Percentiles rank a stretch among this genome's conserved stretches.
These are phyloP conservation scores for Orthosia incerta DNA, from an alignment of 2,888 invertebrate species.

Conservation along the genomic window DNA sequence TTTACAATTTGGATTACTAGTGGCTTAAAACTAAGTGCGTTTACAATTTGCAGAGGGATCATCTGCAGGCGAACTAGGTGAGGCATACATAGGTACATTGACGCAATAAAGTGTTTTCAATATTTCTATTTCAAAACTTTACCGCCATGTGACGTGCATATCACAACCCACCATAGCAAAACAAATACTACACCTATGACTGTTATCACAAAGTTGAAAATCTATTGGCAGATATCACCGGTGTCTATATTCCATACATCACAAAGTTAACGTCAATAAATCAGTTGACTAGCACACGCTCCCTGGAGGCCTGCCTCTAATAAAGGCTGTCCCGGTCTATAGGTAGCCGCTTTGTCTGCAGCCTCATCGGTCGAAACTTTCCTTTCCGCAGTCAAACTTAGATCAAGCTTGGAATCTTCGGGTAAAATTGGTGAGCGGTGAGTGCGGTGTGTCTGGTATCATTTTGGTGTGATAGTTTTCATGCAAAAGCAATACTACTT, in stretches of 20 bases:
- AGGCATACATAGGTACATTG: no score
- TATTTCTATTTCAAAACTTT: slow-evolving; percentile 30
- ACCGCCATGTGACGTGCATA: slow-evolving; percentile 21
- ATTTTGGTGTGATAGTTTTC: slow-evolving; percentile 72
- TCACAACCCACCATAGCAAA: neutral
- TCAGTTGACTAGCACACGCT: slow-evolving; percentile 77
- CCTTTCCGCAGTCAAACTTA: slow-evolving; percentile 89
- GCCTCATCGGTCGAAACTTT: slow-evolving; percentile 87
- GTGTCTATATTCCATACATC: slow-evolving; percentile 64
- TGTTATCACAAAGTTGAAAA: slow-evolving; percentile 28
- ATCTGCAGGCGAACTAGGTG: no score
- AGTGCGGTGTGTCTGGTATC: slow-evolving; percentile 67
- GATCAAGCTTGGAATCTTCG: slow-evolving; percentile 83
- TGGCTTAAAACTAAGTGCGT: no score
- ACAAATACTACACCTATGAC: slow-evolving; percentile 14
- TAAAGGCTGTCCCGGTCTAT: slow-evolving; percentile 79
- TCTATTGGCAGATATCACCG: slow-evolving; percentile 48
- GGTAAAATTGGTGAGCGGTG: slow-evolving; percentile 56
- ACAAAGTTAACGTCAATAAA: slow-evolving; percentile 74
- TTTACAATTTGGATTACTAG: no score
- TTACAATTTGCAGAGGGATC: no score
- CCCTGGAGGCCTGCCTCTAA: slow-evolving; percentile 77
- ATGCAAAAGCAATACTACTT: neutral
- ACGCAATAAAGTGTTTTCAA: slow-evolving; percentile 16
- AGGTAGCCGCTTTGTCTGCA: slow-evolving; percentile 85